These are phyloP conservation scores for Notolabrus celidotus DNA, from an alignment of 2,797 vertebrate genomes.

Conservation along the genomic window DNA sequence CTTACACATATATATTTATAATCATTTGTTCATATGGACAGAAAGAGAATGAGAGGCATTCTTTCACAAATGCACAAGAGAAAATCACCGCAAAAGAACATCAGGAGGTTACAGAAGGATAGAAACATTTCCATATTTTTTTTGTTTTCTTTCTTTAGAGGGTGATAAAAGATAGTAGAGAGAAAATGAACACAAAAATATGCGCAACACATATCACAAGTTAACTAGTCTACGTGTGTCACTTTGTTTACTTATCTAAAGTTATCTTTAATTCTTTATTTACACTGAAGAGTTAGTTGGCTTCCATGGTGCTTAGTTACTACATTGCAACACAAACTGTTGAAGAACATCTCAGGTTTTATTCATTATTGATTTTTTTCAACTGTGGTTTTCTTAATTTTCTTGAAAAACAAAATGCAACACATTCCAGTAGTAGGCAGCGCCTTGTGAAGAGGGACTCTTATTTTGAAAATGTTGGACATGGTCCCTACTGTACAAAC, in stretches of 20 bases:
- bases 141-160: slow-evolving; percentile 81
- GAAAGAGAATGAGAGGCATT: slow-evolving; percentile 86
- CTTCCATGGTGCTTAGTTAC: slow-evolving; percentile 86
- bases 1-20: slow-evolving; percentile 88
- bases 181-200: slow-evolving; percentile 88
- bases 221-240: slow-evolving; percentile 88
- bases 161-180: slow-evolving; percentile 84
- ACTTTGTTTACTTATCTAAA: slow-evolving; percentile 85
- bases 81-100: slow-evolving; percentile 87
- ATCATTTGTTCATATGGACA: slow-evolving; percentile 88
- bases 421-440: slow-evolving; percentile 89
- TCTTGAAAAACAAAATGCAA: slow-evolving; percentile 87
- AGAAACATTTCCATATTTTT: slow-evolving; percentile 80
- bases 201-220: slow-evolving; percentile 87
- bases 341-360: slow-evolving; percentile 81
- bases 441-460: slow-evolving; percentile 79
- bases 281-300: slow-evolving; percentile 88
- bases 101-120: slow-evolving; percentile 85
- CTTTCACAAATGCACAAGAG: slow-evolving; percentile 87
- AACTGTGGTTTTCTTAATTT: slow-evolving; percentile 75
- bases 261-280: slow-evolving; percentile 86
- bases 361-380: slow-evolving; percentile 57
- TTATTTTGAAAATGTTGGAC: slow-evolving; percentile 77
- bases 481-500: slow-evolving; percentile 80
- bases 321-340: slow-evolving; percentile 87